Percentiles rank a stretch among this genome's conserved stretches.
These are phyloP conservation scores for Vanessa cardui DNA, from an alignment of 2,888 invertebrate species.

Conservation along the genomic window DNA sequence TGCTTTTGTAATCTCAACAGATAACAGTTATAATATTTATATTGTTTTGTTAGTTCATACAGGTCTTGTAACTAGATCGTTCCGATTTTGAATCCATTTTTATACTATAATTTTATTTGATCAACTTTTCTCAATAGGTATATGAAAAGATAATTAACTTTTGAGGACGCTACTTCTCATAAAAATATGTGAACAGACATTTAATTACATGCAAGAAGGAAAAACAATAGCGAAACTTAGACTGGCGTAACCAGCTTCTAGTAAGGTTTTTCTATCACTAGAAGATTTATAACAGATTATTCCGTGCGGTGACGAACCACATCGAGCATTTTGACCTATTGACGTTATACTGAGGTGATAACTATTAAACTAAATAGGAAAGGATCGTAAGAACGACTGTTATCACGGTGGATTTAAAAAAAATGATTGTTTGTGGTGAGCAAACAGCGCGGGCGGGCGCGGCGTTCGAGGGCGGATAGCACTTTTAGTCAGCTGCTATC, in stretches of 20 bases:
- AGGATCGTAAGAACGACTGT: slow-evolving; percentile 41
- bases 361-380: slow-evolving; percentile 41
- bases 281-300: background rate
- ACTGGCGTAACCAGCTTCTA: background rate
- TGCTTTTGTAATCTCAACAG: slow-evolving; percentile 36
- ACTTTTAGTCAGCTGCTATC: slow-evolving; percentile 68
- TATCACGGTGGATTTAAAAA: slow-evolving; percentile 49
- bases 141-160: no score
- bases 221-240: background rate
- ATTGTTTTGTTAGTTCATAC: slow-evolving; percentile 20
- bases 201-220: background rate
- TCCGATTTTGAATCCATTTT: no score
- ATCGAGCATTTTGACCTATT: background rate
- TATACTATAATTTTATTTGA: no score
- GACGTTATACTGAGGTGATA: slow-evolving; percentile 13
- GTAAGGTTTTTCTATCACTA: background rate
- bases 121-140: no score
- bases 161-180: background rate
- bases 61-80: background rate
- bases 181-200: background rate
- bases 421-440: slow-evolving; percentile 59
- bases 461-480: slow-evolving; percentile 61
- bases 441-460: slow-evolving; percentile 74
- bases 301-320: background rate
- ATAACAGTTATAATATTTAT: slow-evolving; percentile 35